These are phyloP conservation scores for Drosophila acutilabella DNA, from an alignment of 2,888 invertebrate genomes.

Conservation along the genomic window DNA sequence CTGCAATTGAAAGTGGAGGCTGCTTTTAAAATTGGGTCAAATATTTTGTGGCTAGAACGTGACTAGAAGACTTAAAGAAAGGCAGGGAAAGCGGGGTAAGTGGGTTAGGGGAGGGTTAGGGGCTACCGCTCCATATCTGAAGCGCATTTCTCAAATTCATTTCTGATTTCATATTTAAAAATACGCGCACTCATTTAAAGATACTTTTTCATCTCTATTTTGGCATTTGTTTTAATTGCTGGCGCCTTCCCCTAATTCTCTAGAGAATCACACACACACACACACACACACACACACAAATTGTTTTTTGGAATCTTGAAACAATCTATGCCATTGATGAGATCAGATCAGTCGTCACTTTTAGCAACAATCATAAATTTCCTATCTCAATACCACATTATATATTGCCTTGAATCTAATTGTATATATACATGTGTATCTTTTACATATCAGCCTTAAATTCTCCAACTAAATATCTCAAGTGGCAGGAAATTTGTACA, in stretches of 20 bases:
- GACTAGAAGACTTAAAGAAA: conserved; percentile 21
- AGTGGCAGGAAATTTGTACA: conserved; percentile 21
- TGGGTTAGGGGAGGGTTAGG: neutral
- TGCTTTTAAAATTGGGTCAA: conserved; percentile 61
- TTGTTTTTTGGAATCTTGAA: conserved; percentile 38
- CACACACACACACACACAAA: conserved; percentile 20
- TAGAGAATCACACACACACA: conserved; percentile 27
- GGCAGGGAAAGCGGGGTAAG: neutral
- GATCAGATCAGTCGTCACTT: conserved; percentile 76
- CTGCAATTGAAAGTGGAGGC: conserved; percentile 60
- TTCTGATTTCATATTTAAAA: conserved; percentile 68
- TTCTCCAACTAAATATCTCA: conserved; percentile 26
- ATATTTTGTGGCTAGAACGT: conserved; percentile 57
- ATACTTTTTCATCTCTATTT: conserved; percentile 58
- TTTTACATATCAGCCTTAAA: conserved; percentile 10
- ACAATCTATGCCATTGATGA: conserved; percentile 72
- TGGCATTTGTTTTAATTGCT: conserved; percentile 65
- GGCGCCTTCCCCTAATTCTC: conserved; percentile 63
- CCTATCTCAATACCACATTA: conserved; percentile 17
- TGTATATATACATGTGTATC: neutral
- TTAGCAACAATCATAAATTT: conserved; percentile 21
- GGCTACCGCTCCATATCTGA: conserved; percentile 21
- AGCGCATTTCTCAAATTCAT: conserved; percentile 45
- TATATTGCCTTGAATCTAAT: conserved; percentile 10
- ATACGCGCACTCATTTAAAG: conserved; percentile 57